Conservation (phyloP, 2,888 invertebrate species). For the Morpho helenor region DNA sequence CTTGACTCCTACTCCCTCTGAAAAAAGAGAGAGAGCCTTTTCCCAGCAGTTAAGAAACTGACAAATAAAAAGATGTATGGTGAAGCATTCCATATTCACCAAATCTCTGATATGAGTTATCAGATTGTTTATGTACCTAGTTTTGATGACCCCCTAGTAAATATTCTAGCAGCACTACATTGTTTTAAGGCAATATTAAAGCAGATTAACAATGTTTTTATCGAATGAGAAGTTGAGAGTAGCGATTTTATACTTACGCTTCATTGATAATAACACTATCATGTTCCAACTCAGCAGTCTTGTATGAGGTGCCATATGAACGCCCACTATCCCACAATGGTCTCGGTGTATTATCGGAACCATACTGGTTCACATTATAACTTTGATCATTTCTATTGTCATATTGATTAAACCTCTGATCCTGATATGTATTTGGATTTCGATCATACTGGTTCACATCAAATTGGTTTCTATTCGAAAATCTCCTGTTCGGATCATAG, state of each 20-base stretch:
- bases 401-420: constrained; percentile 43
- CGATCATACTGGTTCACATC: constrained; percentile 31
- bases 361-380: constrained; percentile 39
- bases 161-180: too few relatives aligned
- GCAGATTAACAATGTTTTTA: too few relatives aligned
- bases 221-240: too few relatives aligned
- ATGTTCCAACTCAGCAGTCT: constrained; percentile 54
- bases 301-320: constrained; percentile 45
- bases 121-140: too few relatives aligned
- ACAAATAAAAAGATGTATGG: too few relatives aligned
- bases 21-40: too few relatives aligned
- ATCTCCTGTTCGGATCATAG: constrained; percentile 53
- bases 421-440: constrained; percentile 36
- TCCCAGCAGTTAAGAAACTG: too few relatives aligned
- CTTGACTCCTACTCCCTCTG: too few relatives aligned
- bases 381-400: constrained; percentile 41
- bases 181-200: too few relatives aligned
- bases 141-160: too few relatives aligned
- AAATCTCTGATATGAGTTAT: too few relatives aligned
- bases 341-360: constrained; percentile 47
- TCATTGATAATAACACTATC: constrained; percentile 76
- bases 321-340: constrained; percentile 54
- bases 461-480: constrained; percentile 43
- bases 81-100: too few relatives aligned
- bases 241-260: constrained; percentile 70